phyloP scores from a whole-genome alignment of 1,140 invertebrate genomes.

The Thrips palmi region DNA sequence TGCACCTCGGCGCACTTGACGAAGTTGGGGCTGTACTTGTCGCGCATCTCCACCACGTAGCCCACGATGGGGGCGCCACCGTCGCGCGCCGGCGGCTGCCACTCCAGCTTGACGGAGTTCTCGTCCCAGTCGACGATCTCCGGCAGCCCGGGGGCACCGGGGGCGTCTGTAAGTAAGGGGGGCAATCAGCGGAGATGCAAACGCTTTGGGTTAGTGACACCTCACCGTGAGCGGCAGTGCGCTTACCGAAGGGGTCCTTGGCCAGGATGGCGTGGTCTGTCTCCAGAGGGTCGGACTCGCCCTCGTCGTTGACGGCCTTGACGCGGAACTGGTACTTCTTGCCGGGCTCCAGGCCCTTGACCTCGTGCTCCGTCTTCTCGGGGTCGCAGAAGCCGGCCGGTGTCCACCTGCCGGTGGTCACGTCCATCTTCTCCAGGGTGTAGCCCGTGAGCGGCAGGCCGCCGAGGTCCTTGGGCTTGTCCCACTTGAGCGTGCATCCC shows the following conservation, averaged over 20 bases:
- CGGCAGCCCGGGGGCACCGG: slow-evolving; percentile 75
- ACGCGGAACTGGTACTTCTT: slow-evolving; percentile 92
- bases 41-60: slow-evolving; percentile 80
- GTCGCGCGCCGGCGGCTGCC: slow-evolving; percentile 88
- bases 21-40: slow-evolving; percentile 45
- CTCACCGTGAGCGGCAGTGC: no score
- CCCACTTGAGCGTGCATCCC: slow-evolving; percentile 88
- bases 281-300: slow-evolving; percentile 82
- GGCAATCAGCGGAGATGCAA: no score
- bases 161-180: slow-evolving; percentile 42
- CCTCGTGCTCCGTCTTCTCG: slow-evolving; percentile 64
- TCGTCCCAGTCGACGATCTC: slow-evolving; percentile 88
- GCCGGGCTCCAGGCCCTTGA: slow-evolving; percentile 77
- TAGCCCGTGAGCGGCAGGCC: slow-evolving; percentile 80
- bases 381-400: slow-evolving; percentile 75
- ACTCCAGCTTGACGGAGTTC: slow-evolving; percentile 81
- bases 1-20: slow-evolving; percentile 55
- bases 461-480: slow-evolving; percentile 87
- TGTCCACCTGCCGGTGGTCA: slow-evolving; percentile 67
- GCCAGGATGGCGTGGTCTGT: slow-evolving; percentile 70
- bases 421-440: slow-evolving; percentile 84
- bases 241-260: slow-evolving; percentile 84
- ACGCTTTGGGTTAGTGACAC: no score
- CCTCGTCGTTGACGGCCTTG: slow-evolving; percentile 87
- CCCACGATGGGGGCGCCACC: slow-evolving; percentile 91